Conservation (phyloP, 2,888 invertebrate species). For the Dasypogon diadema region DNA sequence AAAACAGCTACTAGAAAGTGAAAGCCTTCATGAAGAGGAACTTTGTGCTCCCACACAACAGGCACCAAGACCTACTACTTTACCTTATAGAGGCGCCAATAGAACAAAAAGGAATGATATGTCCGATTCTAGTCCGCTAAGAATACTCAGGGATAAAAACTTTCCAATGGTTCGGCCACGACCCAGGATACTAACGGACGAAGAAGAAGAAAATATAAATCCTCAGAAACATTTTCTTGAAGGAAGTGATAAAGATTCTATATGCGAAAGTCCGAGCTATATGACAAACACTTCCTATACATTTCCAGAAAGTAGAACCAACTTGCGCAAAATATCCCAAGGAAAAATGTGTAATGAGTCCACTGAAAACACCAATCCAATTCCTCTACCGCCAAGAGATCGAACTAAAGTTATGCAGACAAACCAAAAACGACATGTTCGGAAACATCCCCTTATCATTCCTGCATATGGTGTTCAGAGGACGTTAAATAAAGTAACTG, state of each 20-base stretch:
- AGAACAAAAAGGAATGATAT: slow-evolving; percentile 40
- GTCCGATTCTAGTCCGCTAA: slow-evolving; percentile 57
- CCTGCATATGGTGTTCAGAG: slow-evolving; percentile 75
- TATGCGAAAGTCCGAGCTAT: slow-evolving; percentile 68
- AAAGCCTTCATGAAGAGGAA: slow-evolving; percentile 13
- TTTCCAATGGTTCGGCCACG: slow-evolving; percentile 56
- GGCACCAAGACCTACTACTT: slow-evolving; percentile 66
- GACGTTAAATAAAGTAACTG: slow-evolving; percentile 73
- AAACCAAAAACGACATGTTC: slow-evolving; percentile 78
- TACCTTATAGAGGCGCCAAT: slow-evolving; percentile 64
- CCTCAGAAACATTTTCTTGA: slow-evolving; percentile 51
- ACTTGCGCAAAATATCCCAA: slow-evolving; percentile 32
- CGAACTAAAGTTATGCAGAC: slow-evolving; percentile 74
- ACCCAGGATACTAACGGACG: slow-evolving; percentile 41
- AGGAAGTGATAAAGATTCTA: slow-evolving; percentile 58
- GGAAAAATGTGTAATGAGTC: slow-evolving; percentile 9
- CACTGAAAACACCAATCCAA: slow-evolving; percentile 71
- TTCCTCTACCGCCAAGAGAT: slow-evolving; percentile 85
- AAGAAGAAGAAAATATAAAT: slow-evolving; percentile 57
- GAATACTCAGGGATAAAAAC: slow-evolving; percentile 58
- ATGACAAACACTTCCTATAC: slow-evolving; percentile 65
- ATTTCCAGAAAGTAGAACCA: slow-evolving; percentile 61
- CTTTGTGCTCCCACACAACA: slow-evolving; percentile 61
- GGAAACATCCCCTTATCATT: slow-evolving; percentile 85
- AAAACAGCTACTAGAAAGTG: slow-evolving; percentile 5